phyloP scores from a whole-genome alignment of 1,140 invertebrate species.

The Zaprionus capensis region DNA sequence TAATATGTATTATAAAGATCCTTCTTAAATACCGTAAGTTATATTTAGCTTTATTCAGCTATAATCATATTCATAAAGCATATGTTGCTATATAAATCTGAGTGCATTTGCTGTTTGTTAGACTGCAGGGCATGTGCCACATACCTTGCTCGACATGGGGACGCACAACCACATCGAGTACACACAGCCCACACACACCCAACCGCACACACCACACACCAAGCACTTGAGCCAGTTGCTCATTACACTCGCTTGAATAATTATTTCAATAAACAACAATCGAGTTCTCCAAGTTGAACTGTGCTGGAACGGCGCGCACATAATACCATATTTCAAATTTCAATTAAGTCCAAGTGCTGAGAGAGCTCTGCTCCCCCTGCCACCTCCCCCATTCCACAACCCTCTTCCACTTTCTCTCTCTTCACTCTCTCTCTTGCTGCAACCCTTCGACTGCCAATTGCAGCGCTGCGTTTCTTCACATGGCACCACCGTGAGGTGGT shows the following conservation, averaged over 20 bases:
- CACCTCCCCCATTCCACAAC: not conserved
- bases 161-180: constrained; percentile 9
- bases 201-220: not conserved
- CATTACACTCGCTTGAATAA: constrained; percentile 79
- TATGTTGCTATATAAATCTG: not conserved
- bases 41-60: too few relatives aligned
- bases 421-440: not conserved
- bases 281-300: constrained; percentile 67
- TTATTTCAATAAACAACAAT: constrained; percentile 80
- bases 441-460: constrained; percentile 54
- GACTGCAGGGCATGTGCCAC: constrained; percentile 15
- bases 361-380: constrained; percentile 54
- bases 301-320: constrained; percentile 77
- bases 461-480: constrained; percentile 21
- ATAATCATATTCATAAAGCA: too few relatives aligned
- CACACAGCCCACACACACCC: not conserved
- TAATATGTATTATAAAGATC: too few relatives aligned
- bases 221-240: constrained; percentile 75
- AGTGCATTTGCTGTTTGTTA: not conserved
- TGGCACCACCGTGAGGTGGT: not conserved
- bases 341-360: constrained; percentile 84
- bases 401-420: not conserved
- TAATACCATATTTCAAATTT: constrained; percentile 84
- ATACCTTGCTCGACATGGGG: constrained; percentile 14
- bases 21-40: too few relatives aligned